Conservation (phyloP, 1,140 invertebrate genomes). For the Drosophila sproati region DNA sequence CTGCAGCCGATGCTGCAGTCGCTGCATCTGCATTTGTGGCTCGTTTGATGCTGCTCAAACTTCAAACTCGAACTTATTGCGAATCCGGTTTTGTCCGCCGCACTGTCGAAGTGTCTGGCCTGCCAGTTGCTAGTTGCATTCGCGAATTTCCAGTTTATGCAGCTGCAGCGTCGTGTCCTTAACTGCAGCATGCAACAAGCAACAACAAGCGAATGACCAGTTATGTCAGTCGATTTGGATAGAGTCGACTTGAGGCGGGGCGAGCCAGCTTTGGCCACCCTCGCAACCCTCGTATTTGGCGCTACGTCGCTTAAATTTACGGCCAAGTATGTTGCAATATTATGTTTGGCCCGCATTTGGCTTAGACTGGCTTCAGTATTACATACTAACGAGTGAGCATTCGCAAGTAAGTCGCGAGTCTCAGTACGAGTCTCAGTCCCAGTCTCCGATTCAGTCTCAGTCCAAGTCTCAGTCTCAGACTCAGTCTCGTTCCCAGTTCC, state of each 20-base stretch:
- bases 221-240: slow-evolving; percentile 72
- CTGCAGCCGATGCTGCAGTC: slow-evolving; percentile 15
- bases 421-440: background rate
- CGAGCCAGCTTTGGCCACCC: slow-evolving; percentile 65
- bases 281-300: slow-evolving; percentile 74
- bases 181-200: slow-evolving; percentile 48
- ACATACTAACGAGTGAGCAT: slow-evolving; percentile 53
- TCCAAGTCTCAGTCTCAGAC: slow-evolving; percentile 21
- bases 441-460: background rate
- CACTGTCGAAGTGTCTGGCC: slow-evolving; percentile 46
- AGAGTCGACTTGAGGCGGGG: slow-evolving; percentile 52
- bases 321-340: slow-evolving; percentile 77
- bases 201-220: slow-evolving; percentile 77
- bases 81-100: slow-evolving; percentile 67
- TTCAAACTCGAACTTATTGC: slow-evolving; percentile 74
- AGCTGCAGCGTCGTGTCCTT: slow-evolving; percentile 77
- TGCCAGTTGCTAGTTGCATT: slow-evolving; percentile 71
- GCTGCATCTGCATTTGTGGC: slow-evolving; percentile 37
- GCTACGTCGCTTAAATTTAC: slow-evolving; percentile 59
- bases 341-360: slow-evolving; percentile 79
- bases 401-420: slow-evolving; percentile 40
- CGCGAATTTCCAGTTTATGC: slow-evolving; percentile 78
- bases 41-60: slow-evolving; percentile 59
- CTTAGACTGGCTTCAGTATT: slow-evolving; percentile 66
- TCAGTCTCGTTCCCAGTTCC: slow-evolving; percentile 33